Percentiles rank a stretch among this genome's conserved stretches.
These are phyloP conservation scores for Benitochromis conjunctus DNA, from an alignment of 2,113 vertebrate species.

Conservation along the genomic window DNA sequence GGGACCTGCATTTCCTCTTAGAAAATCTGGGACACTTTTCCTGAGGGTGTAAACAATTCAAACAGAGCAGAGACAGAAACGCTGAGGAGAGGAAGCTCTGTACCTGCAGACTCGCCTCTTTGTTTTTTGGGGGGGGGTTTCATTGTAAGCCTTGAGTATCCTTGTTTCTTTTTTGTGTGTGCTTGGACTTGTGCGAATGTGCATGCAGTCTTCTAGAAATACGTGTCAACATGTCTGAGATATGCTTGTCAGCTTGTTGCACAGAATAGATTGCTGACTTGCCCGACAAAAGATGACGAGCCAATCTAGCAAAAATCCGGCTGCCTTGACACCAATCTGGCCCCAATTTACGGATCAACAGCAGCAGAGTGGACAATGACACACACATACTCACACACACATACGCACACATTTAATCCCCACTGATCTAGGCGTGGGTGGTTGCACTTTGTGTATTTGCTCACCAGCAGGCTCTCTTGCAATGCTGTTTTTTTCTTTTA, in stretches of 20 bases:
- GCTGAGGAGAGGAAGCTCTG: background rate
- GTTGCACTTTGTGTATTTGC: slow-evolving; percentile 1
- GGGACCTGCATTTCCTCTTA: slow-evolving; percentile 1
- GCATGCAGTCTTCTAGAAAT: background rate
- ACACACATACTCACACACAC: background rate
- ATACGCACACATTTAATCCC: background rate
- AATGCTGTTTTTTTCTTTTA: background rate
- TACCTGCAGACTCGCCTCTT: slow-evolving; percentile 13
- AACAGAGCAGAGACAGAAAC: background rate
- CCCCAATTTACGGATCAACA: slow-evolving; percentile 60
- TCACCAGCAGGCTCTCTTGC: background rate
- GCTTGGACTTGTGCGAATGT: background rate
- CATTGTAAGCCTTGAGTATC: background rate
- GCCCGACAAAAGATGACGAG: slow-evolving; percentile 40
- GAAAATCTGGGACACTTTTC: slow-evolving; percentile 29
- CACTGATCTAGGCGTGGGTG: slow-evolving; percentile 6
- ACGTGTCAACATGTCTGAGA: slow-evolving; percentile 1
- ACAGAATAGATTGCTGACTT: slow-evolving; percentile 14
- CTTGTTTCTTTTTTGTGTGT: background rate
- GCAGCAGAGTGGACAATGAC: slow-evolving; percentile 9
- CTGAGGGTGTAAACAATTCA: slow-evolving; percentile 42
- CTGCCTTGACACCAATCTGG: slow-evolving; percentile 54
- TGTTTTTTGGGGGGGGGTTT: background rate
- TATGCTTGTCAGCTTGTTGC: slow-evolving; percentile 52
- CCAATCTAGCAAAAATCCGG: slow-evolving; percentile 42